Percentiles rank a stretch among this genome's conserved stretches.
These are phyloP conservation scores for Rafetus swinhoei DNA, from an alignment of 2,113 vertebrate species.

Conservation along the genomic window DNA sequence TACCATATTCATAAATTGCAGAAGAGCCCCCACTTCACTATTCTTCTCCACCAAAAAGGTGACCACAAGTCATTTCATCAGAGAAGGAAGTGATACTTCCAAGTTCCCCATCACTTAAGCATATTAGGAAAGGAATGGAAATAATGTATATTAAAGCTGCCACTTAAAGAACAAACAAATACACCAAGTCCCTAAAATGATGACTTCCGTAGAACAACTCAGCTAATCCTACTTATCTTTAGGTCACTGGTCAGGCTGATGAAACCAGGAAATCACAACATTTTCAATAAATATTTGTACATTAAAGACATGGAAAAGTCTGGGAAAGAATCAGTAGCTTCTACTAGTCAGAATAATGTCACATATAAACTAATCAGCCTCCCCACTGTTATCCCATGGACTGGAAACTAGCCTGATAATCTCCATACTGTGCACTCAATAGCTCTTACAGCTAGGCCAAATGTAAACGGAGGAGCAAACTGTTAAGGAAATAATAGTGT, in stretches of 20 bases:
- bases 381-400: neutral
- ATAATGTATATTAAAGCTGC: neutral
- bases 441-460: neutral
- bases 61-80: slow-evolving; percentile 11
- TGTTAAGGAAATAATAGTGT: neutral
- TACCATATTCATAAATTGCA: neutral
- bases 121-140: slow-evolving; percentile 24
- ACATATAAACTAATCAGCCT: slow-evolving; percentile 11
- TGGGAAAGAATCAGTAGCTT: slow-evolving; percentile 41
- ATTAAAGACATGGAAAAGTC: neutral
- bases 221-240: slow-evolving; percentile 33
- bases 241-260: slow-evolving; percentile 16
- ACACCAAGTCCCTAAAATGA: neutral
- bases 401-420: slow-evolving; percentile 25
- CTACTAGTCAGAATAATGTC: neutral
- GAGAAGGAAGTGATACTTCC: slow-evolving; percentile 12
- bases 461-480: neutral
- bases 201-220: neutral
- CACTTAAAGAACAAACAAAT: slow-evolving; percentile 13
- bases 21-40: neutral
- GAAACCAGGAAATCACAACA: slow-evolving; percentile 40
- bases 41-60: neutral
- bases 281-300: slow-evolving; percentile 62
- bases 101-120: slow-evolving; percentile 1
- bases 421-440: neutral